A percentile compares a stretch with the other conserved stretches of the same genome.
Conservation (phyloP, 2,797 vertebrate species). For the Squalus acanthias region DNA sequence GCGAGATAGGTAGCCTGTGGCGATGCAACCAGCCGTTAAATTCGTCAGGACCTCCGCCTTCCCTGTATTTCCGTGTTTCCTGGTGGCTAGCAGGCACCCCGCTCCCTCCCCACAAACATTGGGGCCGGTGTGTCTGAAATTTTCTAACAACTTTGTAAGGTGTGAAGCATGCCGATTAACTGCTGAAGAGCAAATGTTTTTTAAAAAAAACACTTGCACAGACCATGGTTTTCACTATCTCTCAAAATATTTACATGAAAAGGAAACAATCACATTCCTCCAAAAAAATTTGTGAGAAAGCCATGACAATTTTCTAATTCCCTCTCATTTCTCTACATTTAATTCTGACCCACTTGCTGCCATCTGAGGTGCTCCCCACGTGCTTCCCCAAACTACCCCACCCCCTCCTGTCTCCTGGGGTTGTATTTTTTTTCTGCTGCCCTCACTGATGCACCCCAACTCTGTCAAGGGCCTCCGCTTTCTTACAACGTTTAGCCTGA, state of each 20-base stretch:
- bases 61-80: no score
- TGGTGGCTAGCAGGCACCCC: no score
- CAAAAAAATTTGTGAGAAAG: neutral
- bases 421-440: neutral
- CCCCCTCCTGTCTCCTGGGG: neutral
- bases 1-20: no score
- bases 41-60: no score
- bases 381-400: neutral
- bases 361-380: neutral
- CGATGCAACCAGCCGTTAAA: no score
- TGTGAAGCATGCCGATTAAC: neutral
- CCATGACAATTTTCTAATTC: neutral
- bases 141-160: neutral
- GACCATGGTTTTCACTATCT: neutral
- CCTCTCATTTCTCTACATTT: neutral
- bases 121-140: neutral
- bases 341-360: neutral
- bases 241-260: neutral
- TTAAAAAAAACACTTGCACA: neutral
- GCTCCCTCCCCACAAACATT: neutral
- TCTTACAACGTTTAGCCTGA: neutral
- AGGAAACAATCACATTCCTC: no score
- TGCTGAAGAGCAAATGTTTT: no score
- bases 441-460: neutral
- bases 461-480: neutral